phyloP scores from a whole-genome alignment of 2,797 vertebrate genomes.

The Prionace glauca region DNA sequence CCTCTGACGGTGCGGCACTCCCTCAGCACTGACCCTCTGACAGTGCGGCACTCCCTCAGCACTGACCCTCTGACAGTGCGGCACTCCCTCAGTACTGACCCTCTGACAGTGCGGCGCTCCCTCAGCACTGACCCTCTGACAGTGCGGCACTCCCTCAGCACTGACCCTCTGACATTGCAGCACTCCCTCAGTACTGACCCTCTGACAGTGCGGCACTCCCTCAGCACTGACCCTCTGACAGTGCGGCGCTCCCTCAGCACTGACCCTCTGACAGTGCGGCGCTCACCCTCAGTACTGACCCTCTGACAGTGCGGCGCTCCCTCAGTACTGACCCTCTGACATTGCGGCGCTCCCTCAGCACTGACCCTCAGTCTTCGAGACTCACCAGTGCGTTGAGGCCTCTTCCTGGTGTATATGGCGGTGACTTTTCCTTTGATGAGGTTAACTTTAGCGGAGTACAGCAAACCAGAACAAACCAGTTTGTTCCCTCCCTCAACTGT shows the following conservation, averaged over 20 bases:
- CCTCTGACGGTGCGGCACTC: no score
- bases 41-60: not conserved
- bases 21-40: no score
- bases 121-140: not conserved
- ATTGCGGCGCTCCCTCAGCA: no score
- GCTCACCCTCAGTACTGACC: not conserved
- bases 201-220: not conserved
- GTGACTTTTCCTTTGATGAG: constrained; percentile 70
- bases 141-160: not conserved
- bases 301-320: not conserved
- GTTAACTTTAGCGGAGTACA: constrained; percentile 75
- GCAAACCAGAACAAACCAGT: constrained; percentile 71
- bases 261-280: not conserved
- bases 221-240: not conserved
- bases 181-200: not conserved
- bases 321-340: not conserved
- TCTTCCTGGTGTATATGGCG: constrained; percentile 64
- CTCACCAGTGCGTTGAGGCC: constrained; percentile 65
- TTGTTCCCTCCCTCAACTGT: constrained; percentile 85
- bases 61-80: not conserved
- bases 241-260: not conserved
- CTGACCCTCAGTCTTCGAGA: not conserved
- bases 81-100: not conserved
- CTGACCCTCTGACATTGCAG: not conserved
- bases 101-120: not conserved